These are phyloP conservation scores for Crax fasciolata DNA, from an alignment of 2,797 vertebrate genomes.

Conservation along the genomic window DNA sequence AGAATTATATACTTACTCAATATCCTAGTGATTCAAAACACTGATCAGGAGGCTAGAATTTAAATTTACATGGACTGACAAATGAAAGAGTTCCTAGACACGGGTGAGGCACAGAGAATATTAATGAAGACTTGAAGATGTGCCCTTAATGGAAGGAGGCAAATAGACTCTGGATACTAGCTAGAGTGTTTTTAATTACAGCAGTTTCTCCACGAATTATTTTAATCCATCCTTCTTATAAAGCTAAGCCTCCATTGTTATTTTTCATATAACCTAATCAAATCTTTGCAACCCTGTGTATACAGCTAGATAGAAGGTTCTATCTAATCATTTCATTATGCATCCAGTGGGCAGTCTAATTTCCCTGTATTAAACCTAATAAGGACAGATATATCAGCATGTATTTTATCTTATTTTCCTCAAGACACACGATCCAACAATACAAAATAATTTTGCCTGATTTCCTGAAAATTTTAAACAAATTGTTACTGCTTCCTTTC, in stretches of 20 bases:
- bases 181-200: constrained; percentile 14
- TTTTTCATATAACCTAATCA: constrained; percentile 40
- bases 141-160: constrained; percentile 10
- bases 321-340: constrained; percentile 36
- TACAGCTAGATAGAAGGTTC: not conserved
- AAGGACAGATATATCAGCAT: constrained; percentile 1
- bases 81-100: constrained; percentile 53
- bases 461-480: constrained; percentile 4
- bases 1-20: constrained; percentile 87
- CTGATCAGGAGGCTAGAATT: constrained; percentile 50
- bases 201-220: not conserved
- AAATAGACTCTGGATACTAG: not conserved
- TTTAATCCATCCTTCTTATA: not conserved
- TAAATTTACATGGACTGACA: constrained; percentile 21
- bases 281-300: not conserved
- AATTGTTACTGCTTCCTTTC: not conserved
- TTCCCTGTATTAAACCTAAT: not conserved
- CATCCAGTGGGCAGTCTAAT: constrained; percentile 15
- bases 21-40: constrained; percentile 78
- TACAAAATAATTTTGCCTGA: not conserved
- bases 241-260: not conserved
- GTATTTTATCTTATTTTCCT: constrained; percentile 11
- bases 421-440: not conserved
- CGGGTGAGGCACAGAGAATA: not conserved
- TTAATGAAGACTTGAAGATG: constrained; percentile 1